Percentiles rank a stretch among this genome's conserved stretches.
phyloP scores from a whole-genome alignment of 2,797 vertebrate species.

The Microchirus variegatus region DNA sequence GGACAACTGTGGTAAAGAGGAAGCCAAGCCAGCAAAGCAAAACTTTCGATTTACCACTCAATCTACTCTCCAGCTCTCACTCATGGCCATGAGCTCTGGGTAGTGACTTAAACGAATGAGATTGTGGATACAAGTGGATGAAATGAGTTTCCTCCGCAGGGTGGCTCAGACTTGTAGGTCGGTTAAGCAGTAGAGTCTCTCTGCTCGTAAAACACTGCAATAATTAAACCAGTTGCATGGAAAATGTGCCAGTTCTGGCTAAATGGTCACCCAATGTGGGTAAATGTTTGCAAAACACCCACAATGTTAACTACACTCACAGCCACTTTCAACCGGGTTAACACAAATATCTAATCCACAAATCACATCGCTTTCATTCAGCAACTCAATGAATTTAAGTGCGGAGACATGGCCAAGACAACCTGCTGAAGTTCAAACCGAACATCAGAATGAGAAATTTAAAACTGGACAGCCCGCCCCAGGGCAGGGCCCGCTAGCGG shows the following conservation, averaged over 20 bases:
- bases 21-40: slow-evolving; percentile 1
- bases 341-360: no score
- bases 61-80: not conserved
- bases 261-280: not conserved
- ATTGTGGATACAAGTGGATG: not conserved
- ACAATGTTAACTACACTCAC: no score
- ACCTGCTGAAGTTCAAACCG: no score
- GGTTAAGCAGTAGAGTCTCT: not conserved
- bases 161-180: not conserved
- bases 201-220: not conserved
- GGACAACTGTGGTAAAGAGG: not conserved
- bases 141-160: slow-evolving; percentile 2
- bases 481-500: no score
- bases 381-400: no score
- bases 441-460: no score
- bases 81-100: not conserved
- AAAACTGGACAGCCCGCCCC: no score
- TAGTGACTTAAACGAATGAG: not conserved
- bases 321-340: no score
- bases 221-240: not conserved
- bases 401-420: no score
- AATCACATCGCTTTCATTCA: no score
- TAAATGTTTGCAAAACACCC: no score
- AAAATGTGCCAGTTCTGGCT: not conserved
- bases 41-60: not conserved